Base-by-base conservation (phyloP, 2,113 vertebrate species). In the Trematomus loennbergii region DNA sequence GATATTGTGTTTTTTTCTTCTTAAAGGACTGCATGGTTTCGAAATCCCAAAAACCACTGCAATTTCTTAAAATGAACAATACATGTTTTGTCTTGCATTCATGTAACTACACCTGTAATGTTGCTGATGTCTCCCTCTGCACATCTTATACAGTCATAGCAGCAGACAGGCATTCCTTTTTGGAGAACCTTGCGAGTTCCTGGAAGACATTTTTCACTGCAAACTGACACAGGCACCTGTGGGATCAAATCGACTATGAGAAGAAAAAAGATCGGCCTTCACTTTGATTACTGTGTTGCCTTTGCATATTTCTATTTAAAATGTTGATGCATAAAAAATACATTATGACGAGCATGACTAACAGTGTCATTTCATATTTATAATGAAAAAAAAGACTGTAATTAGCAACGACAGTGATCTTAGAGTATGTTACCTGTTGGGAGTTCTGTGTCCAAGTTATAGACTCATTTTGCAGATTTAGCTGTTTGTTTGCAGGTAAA, bases 91-190 rank as follows among this genome's bases (percentile, higher is more conserved):
- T 68, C 16, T 45, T 50, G 1, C 5, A 62, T 45, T 12, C 4
- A 17, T 16, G 33, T 10, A 3, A 84, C 55, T 10, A 3, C 3
- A 92, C 91, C 91, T 92, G 93, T 86, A 0, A 1, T 83, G 78
- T 94, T 94, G 75, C 92, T 95, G 5, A 93, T 92, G 59, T 95
- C 92, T 77, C 94, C 94, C 16, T 92, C 93, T 76, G 92, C 88
- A 88, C 94, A 95, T 55, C 76, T 75, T 40, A 93, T 68, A 71
- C 94, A 95, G 85, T 95, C 93, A 77, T 93, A 94, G 80, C 93
- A 95, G 88, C 94, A 95, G 48, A 93, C 66, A 50, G 93, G 92
- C 25, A 79, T 94, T 83, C 93, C 94, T 88, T 93, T 95, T 83
- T 92, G 92, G 1, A 93, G 90, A 54, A 93, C 91, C 40, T 94